A percentile compares a stretch with the other conserved stretches of the same genome.
phyloP scores from a whole-genome alignment of 1,140 invertebrate species.

The Habropoda laboriosa region DNA sequence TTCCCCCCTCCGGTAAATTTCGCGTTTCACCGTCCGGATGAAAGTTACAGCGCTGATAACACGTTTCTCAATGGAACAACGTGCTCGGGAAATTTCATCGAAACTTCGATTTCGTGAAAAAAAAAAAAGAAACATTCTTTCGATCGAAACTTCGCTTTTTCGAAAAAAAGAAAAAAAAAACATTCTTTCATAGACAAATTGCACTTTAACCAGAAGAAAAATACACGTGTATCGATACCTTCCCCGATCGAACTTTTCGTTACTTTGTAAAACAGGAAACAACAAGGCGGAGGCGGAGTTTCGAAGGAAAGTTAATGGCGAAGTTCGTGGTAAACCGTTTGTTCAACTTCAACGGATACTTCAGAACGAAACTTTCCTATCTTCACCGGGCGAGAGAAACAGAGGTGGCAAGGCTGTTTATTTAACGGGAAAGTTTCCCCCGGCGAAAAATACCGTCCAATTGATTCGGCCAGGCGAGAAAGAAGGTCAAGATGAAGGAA shows the following conservation, averaged over 20 bases:
- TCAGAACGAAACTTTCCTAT: background rate
- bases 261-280: background rate
- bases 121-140: too few relatives aligned
- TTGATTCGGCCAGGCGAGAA: constrained; percentile 13
- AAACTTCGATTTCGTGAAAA: background rate
- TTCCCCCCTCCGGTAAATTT: background rate
- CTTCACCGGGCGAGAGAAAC: background rate
- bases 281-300: background rate
- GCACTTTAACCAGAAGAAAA: too few relatives aligned
- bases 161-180: too few relatives aligned
- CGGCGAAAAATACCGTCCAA: constrained; percentile 10
- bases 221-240: too few relatives aligned
- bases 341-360: background rate
- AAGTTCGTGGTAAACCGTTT: background rate
- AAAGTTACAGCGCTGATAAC: background rate
- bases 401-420: constrained; percentile 1
- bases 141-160: too few relatives aligned
- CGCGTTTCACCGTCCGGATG: background rate
- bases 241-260: too few relatives aligned
- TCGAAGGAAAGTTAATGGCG: background rate
- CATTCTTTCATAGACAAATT: too few relatives aligned
- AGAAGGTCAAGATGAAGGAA: constrained; percentile 61
- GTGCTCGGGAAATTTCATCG: background rate
- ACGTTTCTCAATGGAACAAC: background rate
- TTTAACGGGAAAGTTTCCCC: constrained; percentile 14